Base-by-base conservation (phyloP, 1,140 invertebrate species). In the Drosophila virilis region DNA sequence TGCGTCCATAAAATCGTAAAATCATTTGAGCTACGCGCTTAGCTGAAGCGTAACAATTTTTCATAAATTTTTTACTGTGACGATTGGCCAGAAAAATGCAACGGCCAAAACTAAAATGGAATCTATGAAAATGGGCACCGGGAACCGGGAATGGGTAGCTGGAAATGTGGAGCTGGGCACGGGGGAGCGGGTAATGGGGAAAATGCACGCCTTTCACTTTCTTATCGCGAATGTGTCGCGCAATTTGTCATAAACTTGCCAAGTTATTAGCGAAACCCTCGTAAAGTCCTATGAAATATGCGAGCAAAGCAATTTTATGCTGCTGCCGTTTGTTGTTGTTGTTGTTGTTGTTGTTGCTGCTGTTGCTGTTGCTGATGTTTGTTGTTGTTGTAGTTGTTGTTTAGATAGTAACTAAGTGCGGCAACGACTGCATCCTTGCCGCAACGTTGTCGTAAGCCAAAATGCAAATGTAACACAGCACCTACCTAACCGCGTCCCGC, bases 391-490 rank as follows among this genome's bases (percentile, higher is more conserved):
- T 60, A 54, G 60, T 48, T 67, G 54, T 42, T 82, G 74, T 73
- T 77, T 78, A 77, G 84, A 80, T 80, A 80, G 77, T 67, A 77
- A 78, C 80, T 90, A 89, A 90, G 86, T 90, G 84, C 89, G 86
- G 81, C 60, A 74, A 61, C 68, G 35, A 17, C 61, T 67, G 74
- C 78, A 77, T 77, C 80, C 72, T 73, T 70, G 65, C 74, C 40
- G 32, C 62, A 22, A 12, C 45, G n/a, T n/a, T 42, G 35, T 59
- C 67, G 75, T 83, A 86, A 86, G 82, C 83, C 79, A 88, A 89
- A 83, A 86, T 86, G 83, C 69, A 88, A 88, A 88, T 88, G 84
- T 83, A 83, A 89, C 66, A 77, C 83, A 80, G 83, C 76, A 89
- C 84, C 84, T 89, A 58, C 1, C 51, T 51, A 51, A 45, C 59